Percentiles rank a stretch among this genome's conserved stretches.
phyloP scores from a whole-genome alignment of 2,888 invertebrate genomes.

The Phortica okadai region DNA sequence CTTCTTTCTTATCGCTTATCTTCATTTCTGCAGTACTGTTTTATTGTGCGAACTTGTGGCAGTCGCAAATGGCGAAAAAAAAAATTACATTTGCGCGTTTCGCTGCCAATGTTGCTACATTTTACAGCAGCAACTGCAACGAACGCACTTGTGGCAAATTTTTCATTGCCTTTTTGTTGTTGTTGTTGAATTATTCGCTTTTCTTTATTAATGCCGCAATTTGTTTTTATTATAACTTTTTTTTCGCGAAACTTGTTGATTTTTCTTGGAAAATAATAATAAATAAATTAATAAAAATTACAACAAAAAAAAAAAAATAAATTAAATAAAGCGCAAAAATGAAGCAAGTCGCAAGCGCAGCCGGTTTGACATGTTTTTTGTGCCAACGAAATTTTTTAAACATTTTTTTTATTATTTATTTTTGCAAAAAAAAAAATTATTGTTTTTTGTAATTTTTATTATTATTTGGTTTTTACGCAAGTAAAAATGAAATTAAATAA shows the following conservation, averaged over 20 bases:
- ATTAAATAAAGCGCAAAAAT: conserved; percentile 7
- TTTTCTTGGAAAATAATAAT: conserved; percentile 5
- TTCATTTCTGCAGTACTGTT: conserved; percentile 14
- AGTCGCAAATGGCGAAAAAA: not conserved
- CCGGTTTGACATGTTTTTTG: conserved; percentile 18
- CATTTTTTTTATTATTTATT: not conserved
- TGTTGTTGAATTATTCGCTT: not conserved
- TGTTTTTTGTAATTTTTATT: not conserved
- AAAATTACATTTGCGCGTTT: not conserved
- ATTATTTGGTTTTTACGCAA: conserved; percentile 10
- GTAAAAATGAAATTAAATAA: conserved; percentile 24
- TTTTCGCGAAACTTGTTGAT: not conserved
- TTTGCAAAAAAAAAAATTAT: not conserved
- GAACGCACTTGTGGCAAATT: conserved; percentile 25
- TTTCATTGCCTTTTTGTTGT: not conserved
- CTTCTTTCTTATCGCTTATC: not conserved
- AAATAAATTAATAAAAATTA: not conserved
- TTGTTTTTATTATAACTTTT: not conserved
- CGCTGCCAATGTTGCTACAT: conserved; percentile 32
- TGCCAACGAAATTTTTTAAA: not conserved
- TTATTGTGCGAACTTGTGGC: conserved; percentile 25
- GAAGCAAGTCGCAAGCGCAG: not conserved
- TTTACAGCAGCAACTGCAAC: conserved; percentile 3
- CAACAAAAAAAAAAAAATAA: not conserved
- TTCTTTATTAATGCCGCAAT: conserved; percentile 2